Base-by-base conservation (phyloP, 2,888 invertebrate genomes). In the Margaritifera margaritifera region DNA sequence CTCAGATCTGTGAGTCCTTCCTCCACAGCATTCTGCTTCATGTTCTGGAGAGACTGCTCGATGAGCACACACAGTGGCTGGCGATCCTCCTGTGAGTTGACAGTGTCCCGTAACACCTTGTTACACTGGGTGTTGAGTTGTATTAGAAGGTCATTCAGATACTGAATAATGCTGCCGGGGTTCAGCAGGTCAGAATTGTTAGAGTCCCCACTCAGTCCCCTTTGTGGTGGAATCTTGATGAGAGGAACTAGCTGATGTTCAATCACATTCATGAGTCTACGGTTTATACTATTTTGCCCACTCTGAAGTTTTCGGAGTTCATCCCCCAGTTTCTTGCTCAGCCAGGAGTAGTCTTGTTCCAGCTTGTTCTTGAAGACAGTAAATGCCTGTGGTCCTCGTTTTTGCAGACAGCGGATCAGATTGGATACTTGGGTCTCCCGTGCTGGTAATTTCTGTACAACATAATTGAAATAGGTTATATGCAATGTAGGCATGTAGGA, bases 341-440 rank as follows among this genome's bases (percentile, higher is more conserved):
- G 77, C 85, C 85, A 84, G 1, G 79, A 77, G 70, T 84, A 82
- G 65, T 84, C 83, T 52, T 74, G 74, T 22, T 68, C 69, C 31
- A 85, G 78, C 51, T 82, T 79, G 51, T 79, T 78, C 63, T 79
- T 69, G 69, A 84, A 83, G 6, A 80, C 75, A 22, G 70, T 64
- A 74, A 84, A 84, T 0, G 83, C 82, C 51, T 77, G 76, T 8
- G 82, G 79, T 19, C 84, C 83, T 22, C 83, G 66, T 27, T 77
- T 76, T 25, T 82, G 84, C 24, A 84, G 71, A 31, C 78, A 72
- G 55, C 83, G 77, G 60, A 84, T 31, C 42, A 84, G 68, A 53
- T 77, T 71, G 19, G 78, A 76, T 6, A 81, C 81, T 58, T 81
- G 78, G 51, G 79, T 78, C 66, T 81, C 79, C 27, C 81, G 67